A percentile compares a stretch with the other conserved stretches of the same genome.
Conservation (phyloP, 2,888 invertebrate species). For the Ariolimax columbianus region DNA sequence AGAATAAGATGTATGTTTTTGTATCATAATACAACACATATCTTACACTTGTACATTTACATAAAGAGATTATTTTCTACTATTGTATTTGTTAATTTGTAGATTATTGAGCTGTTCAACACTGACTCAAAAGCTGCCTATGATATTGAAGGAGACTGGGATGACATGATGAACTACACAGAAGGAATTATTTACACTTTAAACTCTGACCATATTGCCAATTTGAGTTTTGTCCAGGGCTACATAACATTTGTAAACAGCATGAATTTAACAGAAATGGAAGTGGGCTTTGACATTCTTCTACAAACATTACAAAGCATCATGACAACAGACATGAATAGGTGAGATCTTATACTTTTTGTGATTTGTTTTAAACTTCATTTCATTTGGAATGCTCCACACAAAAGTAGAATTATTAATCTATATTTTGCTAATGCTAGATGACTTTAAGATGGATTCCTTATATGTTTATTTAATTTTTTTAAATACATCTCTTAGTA, state of each 20-base stretch:
- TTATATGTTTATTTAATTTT: not conserved
- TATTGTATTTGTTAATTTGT: not conserved
- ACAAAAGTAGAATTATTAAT: not conserved
- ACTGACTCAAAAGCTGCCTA: not conserved
- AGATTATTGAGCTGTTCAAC: slow-evolving; percentile 14
- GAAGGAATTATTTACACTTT: slow-evolving; percentile 46
- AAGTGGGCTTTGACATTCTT: slow-evolving; percentile 12
- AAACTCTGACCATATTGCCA: not conserved
- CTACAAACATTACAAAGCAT: not conserved
- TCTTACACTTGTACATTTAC: too few species aligned
- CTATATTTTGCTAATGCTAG: not conserved
- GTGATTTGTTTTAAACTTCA: not conserved
- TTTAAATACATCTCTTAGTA: not conserved
- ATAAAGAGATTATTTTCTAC: not conserved
- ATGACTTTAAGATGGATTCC: not conserved
- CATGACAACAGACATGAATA: slow-evolving; percentile 9
- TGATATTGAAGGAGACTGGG: slow-evolving; percentile 54
- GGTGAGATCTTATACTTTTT: slow-evolving; percentile 1
- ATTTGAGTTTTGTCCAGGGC: not conserved
- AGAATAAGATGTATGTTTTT: too few species aligned
- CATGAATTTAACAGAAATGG: slow-evolving; percentile 28
- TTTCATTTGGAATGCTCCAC: not conserved
- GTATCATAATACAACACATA: too few species aligned
- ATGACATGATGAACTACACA: slow-evolving; percentile 49
- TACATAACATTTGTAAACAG: slow-evolving; percentile 14